phyloP scores from a whole-genome alignment of 1,140 invertebrate species.

The Drosophila melanica region DNA sequence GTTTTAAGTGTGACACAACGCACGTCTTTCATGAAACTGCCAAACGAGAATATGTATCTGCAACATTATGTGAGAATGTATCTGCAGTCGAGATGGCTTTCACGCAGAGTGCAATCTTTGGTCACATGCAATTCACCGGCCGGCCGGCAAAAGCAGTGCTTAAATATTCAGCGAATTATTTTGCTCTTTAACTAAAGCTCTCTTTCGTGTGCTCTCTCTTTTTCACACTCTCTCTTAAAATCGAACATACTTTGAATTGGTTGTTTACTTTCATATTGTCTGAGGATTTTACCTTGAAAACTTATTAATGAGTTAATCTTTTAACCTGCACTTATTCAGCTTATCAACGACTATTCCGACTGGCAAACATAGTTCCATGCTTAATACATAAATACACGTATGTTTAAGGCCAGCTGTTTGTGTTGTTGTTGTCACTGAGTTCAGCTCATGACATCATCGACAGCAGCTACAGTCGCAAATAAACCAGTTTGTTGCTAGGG shows the following conservation, averaged over 20 bases:
- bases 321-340: constrained; percentile 59
- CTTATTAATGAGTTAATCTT: constrained; percentile 69
- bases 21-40: constrained; percentile 1
- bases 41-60: constrained; percentile 40
- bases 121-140: constrained; percentile 28
- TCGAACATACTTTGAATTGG: constrained; percentile 30
- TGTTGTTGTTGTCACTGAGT: constrained; percentile 44
- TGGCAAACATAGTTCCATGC: constrained; percentile 38
- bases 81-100: constrained; percentile 30
- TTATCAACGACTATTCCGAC: constrained; percentile 48
- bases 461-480: constrained; percentile 39
- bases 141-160: constrained; percentile 61
- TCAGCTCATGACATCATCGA: constrained; percentile 68
- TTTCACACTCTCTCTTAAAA: constrained; percentile 9
- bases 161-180: not conserved
- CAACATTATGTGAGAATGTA: constrained; percentile 30
- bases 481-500: constrained; percentile 67
- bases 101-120: constrained; percentile 16
- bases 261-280: constrained; percentile 68
- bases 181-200: constrained; percentile 20
- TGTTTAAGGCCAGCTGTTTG: constrained; percentile 55
- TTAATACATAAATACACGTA: not conserved
- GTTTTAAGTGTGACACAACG: constrained; percentile 21
- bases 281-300: constrained; percentile 61
- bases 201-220: constrained; percentile 10